Conservation (phyloP, 2,113 vertebrate species). For the Ancistrus triradiatus region DNA sequence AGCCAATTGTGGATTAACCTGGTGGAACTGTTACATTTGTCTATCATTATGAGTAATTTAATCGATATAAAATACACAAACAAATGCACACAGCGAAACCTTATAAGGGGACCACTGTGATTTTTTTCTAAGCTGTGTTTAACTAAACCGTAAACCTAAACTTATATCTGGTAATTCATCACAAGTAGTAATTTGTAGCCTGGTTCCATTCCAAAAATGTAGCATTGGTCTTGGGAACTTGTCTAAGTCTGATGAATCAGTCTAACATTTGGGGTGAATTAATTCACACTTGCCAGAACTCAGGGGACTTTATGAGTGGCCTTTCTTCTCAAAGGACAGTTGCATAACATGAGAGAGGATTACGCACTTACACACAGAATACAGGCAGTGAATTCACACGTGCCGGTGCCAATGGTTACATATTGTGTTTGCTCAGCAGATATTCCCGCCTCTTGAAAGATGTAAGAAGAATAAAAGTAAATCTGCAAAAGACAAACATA, state of each 20-base stretch:
- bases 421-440: slow-evolving; percentile 75
- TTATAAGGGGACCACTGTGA: no score
- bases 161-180: neutral
- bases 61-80: no score
- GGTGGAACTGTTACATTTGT: no score
- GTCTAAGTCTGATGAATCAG: neutral
- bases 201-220: neutral
- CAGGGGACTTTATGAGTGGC: slow-evolving; percentile 14
- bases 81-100: no score
- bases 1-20: no score
- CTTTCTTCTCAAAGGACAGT: slow-evolving; percentile 15
- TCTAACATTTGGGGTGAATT: neutral
- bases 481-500: slow-evolving; percentile 65
- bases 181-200: neutral
- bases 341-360: slow-evolving; percentile 43
- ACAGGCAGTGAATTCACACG: slow-evolving; percentile 78
- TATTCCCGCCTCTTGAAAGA: slow-evolving; percentile 81
- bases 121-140: no score
- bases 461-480: slow-evolving; percentile 81
- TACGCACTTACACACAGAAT: slow-evolving; percentile 79
- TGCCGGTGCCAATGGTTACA: slow-evolving; percentile 77
- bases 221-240: neutral
- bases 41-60: no score
- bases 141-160: no score
- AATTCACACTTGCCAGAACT: neutral